A percentile compares a stretch with the other conserved stretches of the same genome.
Evolutionary conservation across 1,140 invertebrate species (phyloP).

Genomic region (Drosophila carrolli): DNA sequence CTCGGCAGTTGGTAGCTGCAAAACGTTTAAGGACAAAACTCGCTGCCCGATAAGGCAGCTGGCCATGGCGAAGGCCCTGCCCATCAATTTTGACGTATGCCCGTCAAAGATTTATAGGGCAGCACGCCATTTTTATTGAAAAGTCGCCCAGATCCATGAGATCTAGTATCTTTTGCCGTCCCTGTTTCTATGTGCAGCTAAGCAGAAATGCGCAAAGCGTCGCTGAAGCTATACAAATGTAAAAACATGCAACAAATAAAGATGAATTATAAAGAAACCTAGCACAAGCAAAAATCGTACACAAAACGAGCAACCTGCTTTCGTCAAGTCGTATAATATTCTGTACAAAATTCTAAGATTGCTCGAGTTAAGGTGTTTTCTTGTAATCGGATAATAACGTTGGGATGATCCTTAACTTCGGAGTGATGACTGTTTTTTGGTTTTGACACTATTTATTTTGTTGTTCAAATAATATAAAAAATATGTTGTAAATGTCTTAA

Average conservation of each 20-base stretch:
- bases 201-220: slow-evolving; percentile 66
- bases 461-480: too few relatives aligned
- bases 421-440: neutral
- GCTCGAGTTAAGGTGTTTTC: neutral
- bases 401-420: neutral
- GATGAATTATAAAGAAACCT: slow-evolving; percentile 70
- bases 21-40: slow-evolving; percentile 82
- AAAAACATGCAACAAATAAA: slow-evolving; percentile 62
- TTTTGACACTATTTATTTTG: neutral
- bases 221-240: slow-evolving; percentile 75
- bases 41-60: slow-evolving; percentile 56
- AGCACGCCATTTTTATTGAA: slow-evolving; percentile 67
- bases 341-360: neutral
- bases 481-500: too few relatives aligned
- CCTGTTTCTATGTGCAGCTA: slow-evolving; percentile 51
- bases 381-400: neutral
- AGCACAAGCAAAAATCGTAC: slow-evolving; percentile 24
- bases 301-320: neutral
- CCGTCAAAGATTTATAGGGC: slow-evolving; percentile 46
- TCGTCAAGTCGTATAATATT: neutral
- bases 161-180: neutral
- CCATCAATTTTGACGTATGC: slow-evolving; percentile 72
- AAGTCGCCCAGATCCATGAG: slow-evolving; percentile 1
- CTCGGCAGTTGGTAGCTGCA: slow-evolving; percentile 65
- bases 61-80: slow-evolving; percentile 2